phyloP scores from a whole-genome alignment of 2,797 vertebrate genomes.

The Yasuhikotakia modesta region DNA sequence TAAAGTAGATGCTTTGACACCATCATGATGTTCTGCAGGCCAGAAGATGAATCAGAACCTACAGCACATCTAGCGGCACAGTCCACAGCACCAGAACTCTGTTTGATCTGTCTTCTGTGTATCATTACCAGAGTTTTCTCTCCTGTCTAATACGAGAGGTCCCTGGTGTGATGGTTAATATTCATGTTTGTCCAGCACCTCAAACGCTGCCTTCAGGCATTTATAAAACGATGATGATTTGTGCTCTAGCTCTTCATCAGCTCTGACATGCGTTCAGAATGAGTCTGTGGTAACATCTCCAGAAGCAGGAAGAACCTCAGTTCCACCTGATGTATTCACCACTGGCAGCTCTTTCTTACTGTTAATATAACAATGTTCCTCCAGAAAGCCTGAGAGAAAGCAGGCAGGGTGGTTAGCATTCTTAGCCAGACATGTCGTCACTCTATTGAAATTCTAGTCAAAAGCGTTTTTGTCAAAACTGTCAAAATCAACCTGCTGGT shows the following conservation, averaged over 20 bases:
- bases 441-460: no score
- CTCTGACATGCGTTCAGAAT: neutral
- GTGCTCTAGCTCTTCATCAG: constrained; percentile 51
- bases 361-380: no score
- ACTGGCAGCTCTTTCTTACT: no score
- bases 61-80: neutral
- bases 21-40: neutral
- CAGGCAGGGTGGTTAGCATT: no score
- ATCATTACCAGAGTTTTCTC: constrained; percentile 67
- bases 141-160: constrained; percentile 52
- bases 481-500: constrained; percentile 69
- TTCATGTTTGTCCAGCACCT: constrained; percentile 84
- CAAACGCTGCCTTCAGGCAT: constrained; percentile 81
- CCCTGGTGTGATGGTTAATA: constrained; percentile 84
- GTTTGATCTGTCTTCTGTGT: constrained; percentile 77
- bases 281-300: neutral
- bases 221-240: constrained; percentile 82
- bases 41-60: neutral
- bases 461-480: constrained; percentile 76
- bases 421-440: no score
- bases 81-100: constrained; percentile 60
- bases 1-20: neutral
- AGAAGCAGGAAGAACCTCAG: neutral
- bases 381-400: no score
- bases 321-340: no score